phyloP scores from a whole-genome alignment of 2,797 vertebrate genomes.

The Siniperca obscura region DNA sequence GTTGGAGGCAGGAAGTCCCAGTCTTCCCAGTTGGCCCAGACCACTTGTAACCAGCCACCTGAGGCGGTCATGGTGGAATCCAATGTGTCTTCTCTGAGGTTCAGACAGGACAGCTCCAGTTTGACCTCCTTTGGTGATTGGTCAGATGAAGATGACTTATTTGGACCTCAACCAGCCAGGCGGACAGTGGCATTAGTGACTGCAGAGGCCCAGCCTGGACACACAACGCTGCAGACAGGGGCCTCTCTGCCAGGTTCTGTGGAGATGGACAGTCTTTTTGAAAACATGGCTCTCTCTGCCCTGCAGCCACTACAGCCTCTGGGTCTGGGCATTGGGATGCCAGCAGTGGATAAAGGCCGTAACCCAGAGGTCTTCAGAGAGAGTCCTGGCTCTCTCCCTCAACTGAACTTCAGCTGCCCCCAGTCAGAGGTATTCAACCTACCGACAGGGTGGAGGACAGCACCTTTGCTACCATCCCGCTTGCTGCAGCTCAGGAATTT shows the following conservation, averaged over 20 bases:
- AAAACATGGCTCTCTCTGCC: conserved; percentile 84
- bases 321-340: conserved; percentile 89
- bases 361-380: conserved; percentile 75
- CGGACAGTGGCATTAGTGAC: conserved; percentile 86
- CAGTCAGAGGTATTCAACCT: conserved; percentile 90
- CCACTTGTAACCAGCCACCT: conserved; percentile 69
- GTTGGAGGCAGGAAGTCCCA: conserved; percentile 80
- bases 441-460: conserved; percentile 90
- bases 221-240: conserved; percentile 70
- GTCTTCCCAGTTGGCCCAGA: conserved; percentile 78
- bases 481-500: conserved; percentile 87
- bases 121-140: conserved; percentile 91
- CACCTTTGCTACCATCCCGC: conserved; percentile 85
- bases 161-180: conserved; percentile 87
- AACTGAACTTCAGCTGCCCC: conserved; percentile 89
- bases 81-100: conserved; percentile 75
- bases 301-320: conserved; percentile 88
- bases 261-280: conserved; percentile 86
- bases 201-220: conserved; percentile 78
- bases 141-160: conserved; percentile 93
- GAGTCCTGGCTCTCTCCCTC: conserved; percentile 70
- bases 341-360: conserved; percentile 88
- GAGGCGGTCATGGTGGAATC: conserved; percentile 78
- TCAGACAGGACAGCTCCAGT: conserved; percentile 87
- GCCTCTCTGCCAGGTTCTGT: conserved; percentile 92